Percentiles rank a stretch among this genome's conserved stretches.
Conservation (phyloP, 2,797 vertebrate genomes). For the Moxostoma hubbsi region DNA sequence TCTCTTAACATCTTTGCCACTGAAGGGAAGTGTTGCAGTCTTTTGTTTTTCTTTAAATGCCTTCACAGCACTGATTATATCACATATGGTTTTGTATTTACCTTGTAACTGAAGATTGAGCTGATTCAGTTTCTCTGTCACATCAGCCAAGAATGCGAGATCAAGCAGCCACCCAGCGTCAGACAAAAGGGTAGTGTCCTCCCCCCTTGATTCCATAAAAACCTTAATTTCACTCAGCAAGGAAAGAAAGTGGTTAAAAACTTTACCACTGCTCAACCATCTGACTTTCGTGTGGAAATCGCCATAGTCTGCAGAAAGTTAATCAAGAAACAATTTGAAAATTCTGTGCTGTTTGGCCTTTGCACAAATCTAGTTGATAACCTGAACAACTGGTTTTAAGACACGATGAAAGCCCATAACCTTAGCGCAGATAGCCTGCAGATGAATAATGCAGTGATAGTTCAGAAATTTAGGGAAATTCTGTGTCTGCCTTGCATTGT, state of each 20-base stretch:
- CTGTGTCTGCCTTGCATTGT: too few species aligned
- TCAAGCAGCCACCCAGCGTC: constrained; percentile 44
- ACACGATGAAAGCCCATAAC: constrained; percentile 42
- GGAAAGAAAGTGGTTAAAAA: too few species aligned
- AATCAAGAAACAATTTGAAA: constrained; percentile 42
- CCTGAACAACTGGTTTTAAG: constrained; percentile 33
- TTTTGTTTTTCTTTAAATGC: constrained; percentile 31
- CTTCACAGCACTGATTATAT: constrained; percentile 54
- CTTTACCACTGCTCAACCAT: constrained; percentile 21
- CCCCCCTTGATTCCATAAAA: constrained; percentile 43
- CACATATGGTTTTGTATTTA: constrained; percentile 41
- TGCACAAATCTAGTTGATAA: constrained; percentile 41
- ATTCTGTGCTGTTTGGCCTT: constrained; percentile 27
- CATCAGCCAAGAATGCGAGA: constrained; percentile 48
- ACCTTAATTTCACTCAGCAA: constrained; percentile 42
- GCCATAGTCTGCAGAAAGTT: constrained; percentile 24
- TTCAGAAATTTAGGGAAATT: too few species aligned
- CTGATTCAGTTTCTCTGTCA: constrained; percentile 56
- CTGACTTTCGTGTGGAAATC: constrained; percentile 43
- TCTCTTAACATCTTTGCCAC: too few species aligned
- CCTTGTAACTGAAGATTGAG: constrained; percentile 49
- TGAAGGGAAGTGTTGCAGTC: too few species aligned
- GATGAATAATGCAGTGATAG: constrained; percentile 19
- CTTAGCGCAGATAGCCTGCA: constrained; percentile 36
- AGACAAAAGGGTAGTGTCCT: constrained; percentile 39